Conservation (phyloP, 2,113 vertebrate genomes). For the Montifringilla adamsi region DNA sequence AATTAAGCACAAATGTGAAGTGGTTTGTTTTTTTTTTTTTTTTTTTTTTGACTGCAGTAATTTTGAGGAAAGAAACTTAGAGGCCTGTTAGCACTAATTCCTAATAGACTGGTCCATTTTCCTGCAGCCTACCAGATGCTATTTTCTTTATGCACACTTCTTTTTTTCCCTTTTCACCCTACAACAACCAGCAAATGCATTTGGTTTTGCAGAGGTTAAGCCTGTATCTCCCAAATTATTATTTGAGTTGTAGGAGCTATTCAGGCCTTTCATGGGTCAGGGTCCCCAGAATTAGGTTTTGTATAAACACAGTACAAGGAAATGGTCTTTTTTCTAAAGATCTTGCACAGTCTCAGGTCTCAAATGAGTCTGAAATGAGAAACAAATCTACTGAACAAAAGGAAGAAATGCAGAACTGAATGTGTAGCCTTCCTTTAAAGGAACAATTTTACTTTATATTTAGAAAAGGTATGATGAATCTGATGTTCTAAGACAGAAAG, state of each 20-base stretch:
- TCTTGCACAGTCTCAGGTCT: not conserved
- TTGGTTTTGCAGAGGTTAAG: slow-evolving; percentile 16
- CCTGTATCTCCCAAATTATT: slow-evolving; percentile 2
- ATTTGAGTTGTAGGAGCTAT: not conserved
- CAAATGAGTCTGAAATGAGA: not conserved
- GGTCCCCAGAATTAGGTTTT: not conserved
- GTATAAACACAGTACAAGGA: not conserved
- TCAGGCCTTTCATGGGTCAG: slow-evolving; percentile 26
- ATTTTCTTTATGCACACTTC: not conserved
- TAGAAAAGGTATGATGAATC: not conserved
- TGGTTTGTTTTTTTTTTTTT: not conserved
- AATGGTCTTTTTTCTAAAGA: slow-evolving; percentile 9
- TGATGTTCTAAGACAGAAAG: not conserved
- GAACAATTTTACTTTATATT: not conserved
- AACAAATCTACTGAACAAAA: not conserved
- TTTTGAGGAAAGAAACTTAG: slow-evolving; percentile 50
- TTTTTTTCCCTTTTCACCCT: not conserved
- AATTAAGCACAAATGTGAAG: slow-evolving; percentile 61
- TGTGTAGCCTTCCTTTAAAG: not conserved
- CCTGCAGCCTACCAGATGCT: not conserved
- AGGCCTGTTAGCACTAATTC: slow-evolving; percentile 8
- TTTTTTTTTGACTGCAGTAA: slow-evolving; percentile 32
- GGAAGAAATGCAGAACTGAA: not conserved
- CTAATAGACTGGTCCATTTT: slow-evolving; percentile 17
- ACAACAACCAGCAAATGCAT: not conserved